Base-by-base conservation (phyloP, 2,113 vertebrate genomes). In the Psilopogon haemacephalus region DNA sequence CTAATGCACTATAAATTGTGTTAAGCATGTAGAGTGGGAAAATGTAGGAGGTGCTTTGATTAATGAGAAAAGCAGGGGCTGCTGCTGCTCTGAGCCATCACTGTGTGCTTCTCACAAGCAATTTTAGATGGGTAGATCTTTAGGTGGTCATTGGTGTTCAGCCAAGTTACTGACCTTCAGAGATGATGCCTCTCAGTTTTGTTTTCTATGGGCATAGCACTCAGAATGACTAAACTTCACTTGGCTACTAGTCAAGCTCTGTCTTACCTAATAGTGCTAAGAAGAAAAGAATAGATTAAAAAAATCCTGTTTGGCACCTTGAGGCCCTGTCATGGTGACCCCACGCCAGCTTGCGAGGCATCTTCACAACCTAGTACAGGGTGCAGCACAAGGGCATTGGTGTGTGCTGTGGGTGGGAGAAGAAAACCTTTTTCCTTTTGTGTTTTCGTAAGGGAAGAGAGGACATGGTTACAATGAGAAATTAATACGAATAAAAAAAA, bases 271-370 rank as follows among this genome's bases (percentile, higher is more conserved):
- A 14, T 5, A 44, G 11, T 67, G 15, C 38, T 80, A 64, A 58
- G 12, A 69, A n/a, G 11, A 35, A 68, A 7, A 23, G 42, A 78
- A 32, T 5, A 32, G 50, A 46, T 59, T 19, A 12, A 10, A 27
- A 38, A 58, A 69, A 12, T 19, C 4, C 8, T 68, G 16, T 40
- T 73, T 8, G 40, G n/a, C 56, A 54, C 40, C 30, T 70, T 6
- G 63, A 75, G 54, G 48, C 11, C 52, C 63, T 38, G 30, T 44
- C 5, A 1, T 20, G 38, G 6, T 84, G 64, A 42, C 37, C 4
- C 11, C 50, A 28, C 1, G 0, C 23, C 23, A 11, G 28, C 15
- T 44, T 0, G 1, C 6, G 56, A 44, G 12, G 27, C 50, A 24
- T 50, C 40, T 12, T 70, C 15, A 5, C 15, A 35, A 35, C 40